A percentile compares a stretch with the other conserved stretches of the same genome.
phyloP scores from a whole-genome alignment of 2,888 invertebrate species.

The Napeogenes inachia region DNA sequence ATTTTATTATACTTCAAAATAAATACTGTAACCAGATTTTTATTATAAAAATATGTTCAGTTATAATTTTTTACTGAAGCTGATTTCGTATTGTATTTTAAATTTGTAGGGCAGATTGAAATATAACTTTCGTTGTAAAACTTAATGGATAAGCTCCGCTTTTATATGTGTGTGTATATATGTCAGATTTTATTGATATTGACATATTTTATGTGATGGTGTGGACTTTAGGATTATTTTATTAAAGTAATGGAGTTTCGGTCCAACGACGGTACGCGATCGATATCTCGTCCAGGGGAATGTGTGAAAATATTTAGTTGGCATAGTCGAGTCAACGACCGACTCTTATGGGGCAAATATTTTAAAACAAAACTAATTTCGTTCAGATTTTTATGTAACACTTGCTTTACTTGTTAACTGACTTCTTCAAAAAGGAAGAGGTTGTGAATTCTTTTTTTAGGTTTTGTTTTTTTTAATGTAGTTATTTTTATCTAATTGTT shows the following conservation, averaged over 20 bases:
- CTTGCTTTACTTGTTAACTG: too few relatives aligned
- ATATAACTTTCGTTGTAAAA: neutral
- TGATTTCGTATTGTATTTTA: neutral
- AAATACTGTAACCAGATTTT: too few relatives aligned
- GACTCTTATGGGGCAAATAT: conserved; percentile 3
- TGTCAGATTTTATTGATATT: conserved; percentile 14
- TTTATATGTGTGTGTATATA: neutral
- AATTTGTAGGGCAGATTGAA: neutral
- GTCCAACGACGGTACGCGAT: conserved; percentile 35
- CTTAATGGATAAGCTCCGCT: neutral
- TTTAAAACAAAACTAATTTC: neutral
- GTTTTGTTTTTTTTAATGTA: too few relatives aligned
- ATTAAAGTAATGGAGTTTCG: conserved; percentile 48
- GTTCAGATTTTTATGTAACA: too few relatives aligned
- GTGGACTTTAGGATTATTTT: conserved; percentile 36
- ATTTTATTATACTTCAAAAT: too few relatives aligned
- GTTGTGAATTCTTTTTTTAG: too few relatives aligned
- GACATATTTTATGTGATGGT: conserved; percentile 19
- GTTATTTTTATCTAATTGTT: too few relatives aligned
- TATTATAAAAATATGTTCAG: too few relatives aligned
- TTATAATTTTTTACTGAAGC: neutral
- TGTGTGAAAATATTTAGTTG: conserved; percentile 43
- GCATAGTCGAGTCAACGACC: conserved; percentile 22
- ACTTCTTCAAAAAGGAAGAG: too few relatives aligned
- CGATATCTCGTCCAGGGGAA: conserved; percentile 35